A percentile compares a stretch with the other conserved stretches of the same genome.
These are phyloP conservation scores for Polietes domitor DNA, from an alignment of 2,888 invertebrate species.

Conservation along the genomic window DNA sequence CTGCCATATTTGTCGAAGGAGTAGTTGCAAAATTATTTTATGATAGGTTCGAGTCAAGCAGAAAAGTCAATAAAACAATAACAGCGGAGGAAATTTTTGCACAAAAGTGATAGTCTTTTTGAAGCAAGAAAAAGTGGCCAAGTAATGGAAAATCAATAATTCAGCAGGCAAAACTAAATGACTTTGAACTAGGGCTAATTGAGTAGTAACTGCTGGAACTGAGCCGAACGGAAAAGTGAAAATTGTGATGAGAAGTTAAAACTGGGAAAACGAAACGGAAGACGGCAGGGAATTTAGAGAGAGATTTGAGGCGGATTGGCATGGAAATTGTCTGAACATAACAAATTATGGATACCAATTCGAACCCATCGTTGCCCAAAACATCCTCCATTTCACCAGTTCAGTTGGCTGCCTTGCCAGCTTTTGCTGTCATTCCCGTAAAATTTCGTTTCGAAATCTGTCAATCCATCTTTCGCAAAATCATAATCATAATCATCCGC, in stretches of 20 bases:
- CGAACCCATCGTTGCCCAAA: no score
- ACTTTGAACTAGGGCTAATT: slow-evolving; percentile 30
- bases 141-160: slow-evolving; percentile 11
- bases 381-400: no score
- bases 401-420: no score
- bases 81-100: neutral
- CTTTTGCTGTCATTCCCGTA: no score
- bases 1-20: neutral
- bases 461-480: no score
- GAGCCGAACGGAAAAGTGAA: neutral
- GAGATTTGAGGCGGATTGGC: no score
- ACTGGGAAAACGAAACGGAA: neutral
- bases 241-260: neutral
- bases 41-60: slow-evolving; percentile 17
- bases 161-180: neutral
- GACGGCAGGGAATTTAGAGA: neutral
- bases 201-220: neutral
- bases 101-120: slow-evolving; percentile 47
- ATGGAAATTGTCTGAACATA: no score
- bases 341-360: no score
- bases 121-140: neutral
- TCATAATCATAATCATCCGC: no score
- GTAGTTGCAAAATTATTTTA: slow-evolving; percentile 6
- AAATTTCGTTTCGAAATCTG: no score
- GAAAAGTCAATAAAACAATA: slow-evolving; percentile 45